Evolutionary conservation across 2,888 invertebrate species (phyloP).

Genomic region (Gerris lacustris): DNA sequence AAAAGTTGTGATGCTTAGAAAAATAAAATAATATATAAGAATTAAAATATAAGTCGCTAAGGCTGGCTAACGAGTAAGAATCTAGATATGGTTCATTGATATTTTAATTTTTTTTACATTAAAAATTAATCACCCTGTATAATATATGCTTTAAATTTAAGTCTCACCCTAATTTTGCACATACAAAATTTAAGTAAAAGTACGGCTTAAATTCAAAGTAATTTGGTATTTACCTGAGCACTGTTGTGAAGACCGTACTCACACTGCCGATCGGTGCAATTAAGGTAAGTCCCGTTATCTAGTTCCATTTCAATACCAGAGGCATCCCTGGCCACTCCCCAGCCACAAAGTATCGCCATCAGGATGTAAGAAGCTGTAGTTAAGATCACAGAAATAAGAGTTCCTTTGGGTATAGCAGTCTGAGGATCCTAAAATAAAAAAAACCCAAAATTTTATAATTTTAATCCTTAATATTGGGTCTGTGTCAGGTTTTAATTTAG

Average conservation of each 20-base stretch:
- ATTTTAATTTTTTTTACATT: too few species aligned
- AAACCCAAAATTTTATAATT: constrained; percentile 19
- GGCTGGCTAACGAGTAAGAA: too few species aligned
- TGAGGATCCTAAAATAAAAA: constrained; percentile 59
- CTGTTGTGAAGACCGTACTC: constrained; percentile 62
- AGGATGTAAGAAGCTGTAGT: constrained; percentile 76
- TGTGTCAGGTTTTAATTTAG: too few species aligned
- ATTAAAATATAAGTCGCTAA: too few species aligned
- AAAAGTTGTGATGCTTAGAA: too few species aligned
- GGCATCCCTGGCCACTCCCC: constrained; percentile 65
- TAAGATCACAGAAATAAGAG: constrained; percentile 74
- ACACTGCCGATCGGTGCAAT: constrained; percentile 46
- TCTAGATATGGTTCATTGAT: too few species aligned
- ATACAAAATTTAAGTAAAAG: too few species aligned
- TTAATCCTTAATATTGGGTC: constrained; percentile 11
- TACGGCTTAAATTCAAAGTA: too few species aligned
- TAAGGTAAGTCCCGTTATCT: constrained; percentile 44
- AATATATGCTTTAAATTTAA: too few species aligned
- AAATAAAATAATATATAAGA: too few species aligned
- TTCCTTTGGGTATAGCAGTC: constrained; percentile 82
- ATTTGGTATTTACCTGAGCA: constrained; percentile 49
- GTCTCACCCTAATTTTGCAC: too few species aligned
- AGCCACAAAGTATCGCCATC: constrained; percentile 68
- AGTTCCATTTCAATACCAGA: constrained; percentile 54
- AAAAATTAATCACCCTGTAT: too few species aligned